Conservation (phyloP, 2,888 invertebrate species). For the Lymantria monacha region DNA sequence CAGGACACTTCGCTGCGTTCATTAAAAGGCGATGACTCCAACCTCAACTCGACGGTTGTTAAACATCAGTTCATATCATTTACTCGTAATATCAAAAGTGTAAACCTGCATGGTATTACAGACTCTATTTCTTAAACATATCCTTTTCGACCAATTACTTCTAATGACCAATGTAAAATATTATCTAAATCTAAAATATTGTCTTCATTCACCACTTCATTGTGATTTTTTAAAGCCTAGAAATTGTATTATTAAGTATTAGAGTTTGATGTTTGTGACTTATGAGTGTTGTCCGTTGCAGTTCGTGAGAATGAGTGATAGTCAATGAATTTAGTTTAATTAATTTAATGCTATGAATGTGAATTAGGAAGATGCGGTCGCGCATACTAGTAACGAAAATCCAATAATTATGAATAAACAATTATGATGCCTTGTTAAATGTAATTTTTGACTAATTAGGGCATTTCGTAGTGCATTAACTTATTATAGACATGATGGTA, state of each 20-base stretch:
- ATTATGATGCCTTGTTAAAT: slow-evolving; percentile 75
- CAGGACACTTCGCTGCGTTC: slow-evolving; percentile 67
- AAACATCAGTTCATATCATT: slow-evolving; percentile 65
- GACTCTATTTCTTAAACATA: slow-evolving; percentile 65
- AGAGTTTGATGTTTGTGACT: slow-evolving; percentile 75
- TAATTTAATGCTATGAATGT: slow-evolving; percentile 77
- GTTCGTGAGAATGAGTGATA: slow-evolving; percentile 73
- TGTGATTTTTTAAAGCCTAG: slow-evolving; percentile 77
- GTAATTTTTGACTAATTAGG: slow-evolving; percentile 77
- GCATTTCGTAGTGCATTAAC: slow-evolving; percentile 79
- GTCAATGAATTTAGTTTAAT: slow-evolving; percentile 79
- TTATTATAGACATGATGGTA: slow-evolving; percentile 76
- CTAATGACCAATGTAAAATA: slow-evolving; percentile 63
- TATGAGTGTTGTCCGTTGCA: slow-evolving; percentile 67
- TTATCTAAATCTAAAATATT: slow-evolving; percentile 45
- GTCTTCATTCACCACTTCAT: slow-evolving; percentile 70
- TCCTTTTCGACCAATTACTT: slow-evolving; percentile 79
- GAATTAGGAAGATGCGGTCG: slow-evolving; percentile 80
- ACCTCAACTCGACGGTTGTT: slow-evolving; percentile 64
- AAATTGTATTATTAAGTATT: slow-evolving; percentile 82
- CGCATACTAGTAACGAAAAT: slow-evolving; percentile 81
- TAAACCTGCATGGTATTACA: slow-evolving; percentile 54
- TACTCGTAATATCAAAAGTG: slow-evolving; percentile 70
- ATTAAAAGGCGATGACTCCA: slow-evolving; percentile 53
- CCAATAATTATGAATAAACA: slow-evolving; percentile 78